Evolutionary conservation across 1,140 invertebrate genomes (phyloP).

Genomic region (Aphelenchoides avenae): DNA sequence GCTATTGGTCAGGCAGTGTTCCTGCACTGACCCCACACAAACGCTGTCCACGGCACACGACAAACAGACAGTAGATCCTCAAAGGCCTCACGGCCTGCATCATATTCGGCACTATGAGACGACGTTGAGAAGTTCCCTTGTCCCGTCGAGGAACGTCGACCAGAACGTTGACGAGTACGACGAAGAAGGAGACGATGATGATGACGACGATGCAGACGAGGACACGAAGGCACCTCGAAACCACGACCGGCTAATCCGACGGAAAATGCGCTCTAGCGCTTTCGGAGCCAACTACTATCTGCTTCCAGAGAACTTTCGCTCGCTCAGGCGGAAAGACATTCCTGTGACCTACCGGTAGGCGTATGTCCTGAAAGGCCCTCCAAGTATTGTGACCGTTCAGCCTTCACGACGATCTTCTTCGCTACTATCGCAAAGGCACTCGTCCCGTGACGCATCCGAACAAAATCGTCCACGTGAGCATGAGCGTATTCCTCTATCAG

Average conservation of each 20-base stretch:
- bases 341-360: constrained; percentile 58
- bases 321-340: constrained; percentile 50
- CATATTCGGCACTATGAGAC: too few relatives aligned
- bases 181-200: background rate
- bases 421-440: constrained; percentile 54
- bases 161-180: background rate
- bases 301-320: constrained; percentile 32
- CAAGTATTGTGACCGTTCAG: too few relatives aligned
- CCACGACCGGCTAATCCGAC: background rate
- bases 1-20: too few relatives aligned
- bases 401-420: constrained; percentile 49
- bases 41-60: too few relatives aligned
- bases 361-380: too few relatives aligned
- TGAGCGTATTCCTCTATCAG: constrained; percentile 58
- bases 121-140: too few relatives aligned
- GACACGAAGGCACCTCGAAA: too few relatives aligned
- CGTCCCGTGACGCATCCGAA: constrained; percentile 57
- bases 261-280: background rate
- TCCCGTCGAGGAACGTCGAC: too few relatives aligned
- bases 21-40: too few relatives aligned
- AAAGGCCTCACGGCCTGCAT: too few relatives aligned
- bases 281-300: constrained; percentile 1
- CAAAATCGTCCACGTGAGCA: constrained; percentile 53
- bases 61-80: too few relatives aligned
- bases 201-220: background rate